A percentile compares a stretch with the other conserved stretches of the same genome.
These are phyloP conservation scores for Hypselothyrea guttata DNA, from an alignment of 2,888 invertebrate genomes.

Conservation along the genomic window DNA sequence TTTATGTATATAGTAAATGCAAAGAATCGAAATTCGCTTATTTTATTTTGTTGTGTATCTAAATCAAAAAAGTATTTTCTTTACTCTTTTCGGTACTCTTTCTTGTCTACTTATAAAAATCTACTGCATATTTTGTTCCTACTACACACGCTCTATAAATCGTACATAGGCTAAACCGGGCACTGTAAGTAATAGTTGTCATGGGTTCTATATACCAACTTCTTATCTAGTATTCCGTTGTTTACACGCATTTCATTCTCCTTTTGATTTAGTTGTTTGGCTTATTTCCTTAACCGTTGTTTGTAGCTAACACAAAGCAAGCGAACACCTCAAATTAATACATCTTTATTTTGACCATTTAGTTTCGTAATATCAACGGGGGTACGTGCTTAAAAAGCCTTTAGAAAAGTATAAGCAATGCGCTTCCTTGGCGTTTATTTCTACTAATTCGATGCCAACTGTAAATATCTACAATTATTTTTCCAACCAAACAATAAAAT, in stretches of 20 bases:
- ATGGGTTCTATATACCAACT: conserved; percentile 35
- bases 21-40: conserved; percentile 24
- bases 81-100: conserved; percentile 72
- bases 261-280: conserved; percentile 31
- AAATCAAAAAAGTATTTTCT: conserved; percentile 70
- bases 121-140: conserved; percentile 67
- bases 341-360: conserved; percentile 17
- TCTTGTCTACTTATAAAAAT: conserved; percentile 49
- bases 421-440: too few species aligned
- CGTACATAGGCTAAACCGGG: conserved; percentile 84
- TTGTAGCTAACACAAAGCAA: conserved; percentile 58
- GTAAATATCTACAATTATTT: conserved; percentile 33
- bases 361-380: conserved; percentile 4
- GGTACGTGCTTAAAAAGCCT: conserved; percentile 23
- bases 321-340: conserved; percentile 10
- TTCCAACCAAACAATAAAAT: conserved; percentile 36
- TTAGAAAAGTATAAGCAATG: conserved; percentile 20
- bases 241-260: background rate
- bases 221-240: conserved; percentile 40
- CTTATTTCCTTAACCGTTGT: conserved; percentile 38
- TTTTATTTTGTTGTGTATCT: conserved; percentile 53
- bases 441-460: conserved; percentile 34
- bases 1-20: conserved; percentile 49
- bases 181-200: conserved; percentile 84
- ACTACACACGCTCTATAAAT: conserved; percentile 60